Conservation (phyloP, 1,140 invertebrate genomes). For the Teleopsis dalmanni region DNA sequence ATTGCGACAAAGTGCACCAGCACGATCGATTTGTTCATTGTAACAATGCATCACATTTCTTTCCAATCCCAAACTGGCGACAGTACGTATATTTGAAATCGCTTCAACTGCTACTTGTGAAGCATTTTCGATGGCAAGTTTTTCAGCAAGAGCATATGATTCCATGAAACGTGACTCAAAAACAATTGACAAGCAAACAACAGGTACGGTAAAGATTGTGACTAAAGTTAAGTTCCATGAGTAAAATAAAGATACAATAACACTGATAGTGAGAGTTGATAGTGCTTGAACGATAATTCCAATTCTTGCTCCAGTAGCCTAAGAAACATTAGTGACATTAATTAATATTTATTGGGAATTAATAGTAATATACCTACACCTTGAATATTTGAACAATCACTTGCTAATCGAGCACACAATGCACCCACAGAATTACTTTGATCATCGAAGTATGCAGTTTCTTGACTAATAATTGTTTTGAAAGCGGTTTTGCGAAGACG, state of each 20-base stretch:
- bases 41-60: slow-evolving; percentile 66
- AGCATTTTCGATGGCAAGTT: slow-evolving; percentile 62
- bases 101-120: slow-evolving; percentile 79
- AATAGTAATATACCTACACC: slow-evolving; percentile 64
- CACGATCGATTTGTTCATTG: slow-evolving; percentile 51
- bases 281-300: slow-evolving; percentile 69
- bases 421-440: slow-evolving; percentile 69
- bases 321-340: too few relatives aligned
- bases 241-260: slow-evolving; percentile 68
- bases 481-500: slow-evolving; percentile 58
- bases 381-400: slow-evolving; percentile 73
- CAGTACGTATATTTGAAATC: slow-evolving; percentile 71
- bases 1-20: slow-evolving; percentile 57
- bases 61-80: slow-evolving; percentile 79
- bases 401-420: slow-evolving; percentile 66
- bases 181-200: slow-evolving; percentile 62
- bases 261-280: slow-evolving; percentile 62
- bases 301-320: too few relatives aligned
- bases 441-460: slow-evolving; percentile 75
- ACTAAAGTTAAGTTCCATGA: slow-evolving; percentile 89
- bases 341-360: too few relatives aligned
- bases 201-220: slow-evolving; percentile 71
- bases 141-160: slow-evolving; percentile 55
- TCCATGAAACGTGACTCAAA: slow-evolving; percentile 61
- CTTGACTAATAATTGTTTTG: slow-evolving; percentile 59